Evolutionary conservation across 2,113 vertebrate species (phyloP).

Genomic region (Pagrus major): DNA sequence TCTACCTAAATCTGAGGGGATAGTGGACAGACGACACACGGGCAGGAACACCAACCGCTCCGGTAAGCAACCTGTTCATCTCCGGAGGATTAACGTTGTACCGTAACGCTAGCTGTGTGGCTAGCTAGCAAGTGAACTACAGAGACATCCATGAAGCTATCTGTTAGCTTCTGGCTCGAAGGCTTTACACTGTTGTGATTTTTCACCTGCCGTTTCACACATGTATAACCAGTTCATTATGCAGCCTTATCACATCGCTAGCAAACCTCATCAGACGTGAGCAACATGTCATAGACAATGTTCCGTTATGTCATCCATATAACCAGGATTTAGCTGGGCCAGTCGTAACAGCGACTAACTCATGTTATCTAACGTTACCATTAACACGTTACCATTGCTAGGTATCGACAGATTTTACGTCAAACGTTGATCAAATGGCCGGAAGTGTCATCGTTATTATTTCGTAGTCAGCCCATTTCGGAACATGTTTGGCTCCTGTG

Average conservation of each 20-base stretch:
- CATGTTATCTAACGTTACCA: too few species aligned
- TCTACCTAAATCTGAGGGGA: neutral
- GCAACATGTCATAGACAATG: neutral
- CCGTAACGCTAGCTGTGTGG: conserved; percentile 15
- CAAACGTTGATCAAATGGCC: neutral
- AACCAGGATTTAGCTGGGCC: neutral
- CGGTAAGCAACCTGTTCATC: conserved; percentile 79
- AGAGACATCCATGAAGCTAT: neutral
- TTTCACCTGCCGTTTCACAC: conserved; percentile 1
- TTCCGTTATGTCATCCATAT: neutral
- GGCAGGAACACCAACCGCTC: conserved; percentile 50
- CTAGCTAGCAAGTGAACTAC: conserved; percentile 1
- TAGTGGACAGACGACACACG: conserved; percentile 46
- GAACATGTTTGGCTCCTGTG: neutral
- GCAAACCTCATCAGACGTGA: neutral
- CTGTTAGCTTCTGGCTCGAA: neutral
- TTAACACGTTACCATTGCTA: too few species aligned
- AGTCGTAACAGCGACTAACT: neutral
- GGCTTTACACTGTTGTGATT: neutral
- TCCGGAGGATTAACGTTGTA: conserved; percentile 58
- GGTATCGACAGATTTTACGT: neutral
- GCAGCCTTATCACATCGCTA: neutral
- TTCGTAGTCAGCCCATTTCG: too few species aligned
- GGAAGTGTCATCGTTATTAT: neutral
- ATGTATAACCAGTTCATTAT: neutral